phyloP scores from a whole-genome alignment of 2,888 invertebrate species.

The Cephus rjabovi region DNA sequence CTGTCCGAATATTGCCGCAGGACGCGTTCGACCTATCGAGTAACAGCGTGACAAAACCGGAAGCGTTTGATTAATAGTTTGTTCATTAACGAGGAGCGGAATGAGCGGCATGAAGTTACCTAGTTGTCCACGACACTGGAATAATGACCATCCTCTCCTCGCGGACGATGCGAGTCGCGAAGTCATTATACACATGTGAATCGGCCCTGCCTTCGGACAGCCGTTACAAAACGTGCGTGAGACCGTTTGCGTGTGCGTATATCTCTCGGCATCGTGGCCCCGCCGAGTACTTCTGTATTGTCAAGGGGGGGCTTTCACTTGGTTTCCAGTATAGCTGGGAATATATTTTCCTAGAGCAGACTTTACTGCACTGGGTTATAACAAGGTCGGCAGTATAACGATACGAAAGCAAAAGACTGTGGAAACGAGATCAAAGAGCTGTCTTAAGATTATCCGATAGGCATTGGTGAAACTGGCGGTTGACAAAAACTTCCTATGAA shows the following conservation, averaged over 20 bases:
- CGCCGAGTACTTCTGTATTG: neutral
- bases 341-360: neutral
- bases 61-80: conserved; percentile 43
- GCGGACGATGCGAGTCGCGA: conserved; percentile 8
- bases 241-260: neutral
- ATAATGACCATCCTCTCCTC: conserved; percentile 16
- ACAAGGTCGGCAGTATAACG: no score
- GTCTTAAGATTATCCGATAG: neutral
- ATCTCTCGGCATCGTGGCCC: neutral
- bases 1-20: neutral
- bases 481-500: neutral
- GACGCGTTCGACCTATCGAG: neutral
- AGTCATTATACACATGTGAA: conserved; percentile 18
- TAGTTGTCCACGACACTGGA: conserved; percentile 22
- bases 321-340: neutral
- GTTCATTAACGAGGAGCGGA: conserved; percentile 37
- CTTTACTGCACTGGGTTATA: neutral
- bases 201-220: conserved; percentile 1
- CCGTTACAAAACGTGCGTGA: neutral
- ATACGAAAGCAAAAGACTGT: neutral
- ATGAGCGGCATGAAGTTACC: conserved; percentile 9
- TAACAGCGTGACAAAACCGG: conserved; percentile 28
- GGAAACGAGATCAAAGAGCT: neutral
- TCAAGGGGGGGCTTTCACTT: neutral
- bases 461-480: neutral